Evolutionary conservation across 2,797 vertebrate genomes (phyloP), one percentile per base, ranked within the genome.

Genomic region (Peromyscus nudipes): DNA sequence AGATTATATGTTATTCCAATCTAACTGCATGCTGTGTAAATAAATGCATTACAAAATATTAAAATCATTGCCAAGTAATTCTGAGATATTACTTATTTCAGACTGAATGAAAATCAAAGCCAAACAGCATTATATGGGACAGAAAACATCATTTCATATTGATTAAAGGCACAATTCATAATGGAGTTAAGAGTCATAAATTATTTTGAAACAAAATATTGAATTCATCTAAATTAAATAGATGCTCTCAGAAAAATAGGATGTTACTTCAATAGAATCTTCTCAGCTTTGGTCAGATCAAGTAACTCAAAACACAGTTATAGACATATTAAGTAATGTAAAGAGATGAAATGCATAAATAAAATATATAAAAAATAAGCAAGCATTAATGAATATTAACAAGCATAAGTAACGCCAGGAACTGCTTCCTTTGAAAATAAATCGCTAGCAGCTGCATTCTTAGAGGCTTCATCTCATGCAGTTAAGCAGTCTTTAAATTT

Each of bases 101-200:
- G 73, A 88, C n/a, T 83, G 69, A 94, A 91, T 92, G 31, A 89
- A 97, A 97, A 92, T 91, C 67, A 92, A 97, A 97, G 79, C 21
- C 52, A 85, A 96, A 95, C 67, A 80, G 34, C 37, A 91, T 57
- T 83, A 92, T 65, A 76, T 77, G 46, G 79, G 34, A 80, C 23
- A 60, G 25, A 86, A 96, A 96, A 92, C 43, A 92, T 92, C 76
- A 95, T 94, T 95, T 83, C 73, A 96, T 92, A 79, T 76, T 92
- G 91, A 95, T 91, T 92, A 95, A 97, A 97, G 85, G 19, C 60
- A 92, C 57, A 96, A 96, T 83, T 93, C 34, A 60, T 89, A 92
- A 92, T 55, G 52, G 37, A 94, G 40, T 96, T 96, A 77, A 88
- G 85, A 97, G 37, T 88, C 92, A 77, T 91, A 92, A 96, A 89